These are phyloP conservation scores for Monarcha castaneiventris DNA, from an alignment of 2,113 vertebrate genomes.

Conservation along the genomic window DNA sequence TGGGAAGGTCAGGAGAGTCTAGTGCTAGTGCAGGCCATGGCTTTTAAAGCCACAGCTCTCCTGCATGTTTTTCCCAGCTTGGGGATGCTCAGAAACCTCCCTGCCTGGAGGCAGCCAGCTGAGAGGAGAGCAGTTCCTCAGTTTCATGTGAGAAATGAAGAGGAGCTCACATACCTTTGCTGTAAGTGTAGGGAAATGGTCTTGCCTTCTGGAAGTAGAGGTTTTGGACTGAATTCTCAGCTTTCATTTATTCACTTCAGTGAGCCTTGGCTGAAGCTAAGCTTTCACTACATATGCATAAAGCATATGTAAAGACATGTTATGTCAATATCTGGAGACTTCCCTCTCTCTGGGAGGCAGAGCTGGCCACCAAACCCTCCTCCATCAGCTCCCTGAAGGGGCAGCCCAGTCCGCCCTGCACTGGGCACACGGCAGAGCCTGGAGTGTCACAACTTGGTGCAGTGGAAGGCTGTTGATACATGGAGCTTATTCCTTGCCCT, in stretches of 20 bases:
- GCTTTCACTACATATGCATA: neutral
- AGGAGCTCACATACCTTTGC: neutral
- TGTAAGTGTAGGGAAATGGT: neutral
- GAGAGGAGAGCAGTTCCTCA: neutral
- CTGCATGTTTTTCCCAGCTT: rapidly evolving
- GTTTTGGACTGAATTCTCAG: neutral
- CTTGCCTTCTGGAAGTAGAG: neutral
- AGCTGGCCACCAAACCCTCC: neutral
- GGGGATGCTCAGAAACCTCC: neutral
- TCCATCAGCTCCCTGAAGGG: neutral
- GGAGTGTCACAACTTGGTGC: neutral
- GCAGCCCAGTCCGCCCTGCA: neutral
- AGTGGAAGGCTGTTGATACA: neutral
- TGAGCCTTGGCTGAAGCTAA: neutral
- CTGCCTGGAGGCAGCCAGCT: neutral
- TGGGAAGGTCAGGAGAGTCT: neutral
- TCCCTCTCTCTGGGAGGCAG: neutral
- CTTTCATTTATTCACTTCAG: neutral
- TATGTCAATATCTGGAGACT: neutral
- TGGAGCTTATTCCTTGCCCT: neutral
- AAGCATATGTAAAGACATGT: neutral
- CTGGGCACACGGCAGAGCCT: neutral
- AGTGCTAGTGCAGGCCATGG: neutral
- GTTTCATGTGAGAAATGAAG: neutral
- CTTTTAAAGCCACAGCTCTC: neutral